phyloP scores from a whole-genome alignment of 2,888 invertebrate species.

The Onthophagus sagittarius region DNA sequence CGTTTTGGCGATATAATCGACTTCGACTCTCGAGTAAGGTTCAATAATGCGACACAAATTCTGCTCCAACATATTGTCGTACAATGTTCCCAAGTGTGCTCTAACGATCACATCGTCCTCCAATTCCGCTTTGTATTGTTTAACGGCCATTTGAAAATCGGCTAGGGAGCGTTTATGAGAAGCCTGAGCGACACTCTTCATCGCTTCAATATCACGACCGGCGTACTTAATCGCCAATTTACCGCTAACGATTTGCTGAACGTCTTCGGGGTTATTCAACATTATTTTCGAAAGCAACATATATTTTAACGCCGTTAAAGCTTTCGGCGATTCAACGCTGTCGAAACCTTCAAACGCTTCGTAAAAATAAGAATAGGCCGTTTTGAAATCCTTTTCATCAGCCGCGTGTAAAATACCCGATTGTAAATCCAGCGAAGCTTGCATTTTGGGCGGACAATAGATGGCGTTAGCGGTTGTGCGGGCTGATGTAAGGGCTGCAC shows the following conservation, averaged over 20 bases:
- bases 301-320: constrained; percentile 94
- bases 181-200: constrained; percentile 95
- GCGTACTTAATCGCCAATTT: constrained; percentile 96
- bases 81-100: constrained; percentile 93
- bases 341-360: constrained; percentile 99
- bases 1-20: constrained; percentile 84
- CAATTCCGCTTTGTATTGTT: constrained; percentile 81
- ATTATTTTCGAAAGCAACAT: constrained; percentile 99
- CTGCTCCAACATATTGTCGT: constrained; percentile 98
- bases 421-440: constrained; percentile 94
- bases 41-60: constrained; percentile 98
- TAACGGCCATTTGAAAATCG: constrained; percentile 89
- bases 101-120: constrained; percentile 96
- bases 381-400: constrained; percentile 99
- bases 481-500: constrained; percentile 95
- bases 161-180: constrained; percentile 95
- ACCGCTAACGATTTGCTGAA: constrained; percentile 90
- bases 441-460: constrained; percentile 98
- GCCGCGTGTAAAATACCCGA: constrained; percentile 98
- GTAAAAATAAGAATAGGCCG: constrained; percentile 99
- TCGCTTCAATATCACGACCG: constrained; percentile 93
- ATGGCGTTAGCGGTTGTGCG: constrained; percentile 99
- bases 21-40: constrained; percentile 96
- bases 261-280: constrained; percentile 95
- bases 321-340: constrained; percentile 85